These are phyloP conservation scores for Hoplias malabaricus DNA, from an alignment of 2,113 vertebrate species.

Conservation along the genomic window DNA sequence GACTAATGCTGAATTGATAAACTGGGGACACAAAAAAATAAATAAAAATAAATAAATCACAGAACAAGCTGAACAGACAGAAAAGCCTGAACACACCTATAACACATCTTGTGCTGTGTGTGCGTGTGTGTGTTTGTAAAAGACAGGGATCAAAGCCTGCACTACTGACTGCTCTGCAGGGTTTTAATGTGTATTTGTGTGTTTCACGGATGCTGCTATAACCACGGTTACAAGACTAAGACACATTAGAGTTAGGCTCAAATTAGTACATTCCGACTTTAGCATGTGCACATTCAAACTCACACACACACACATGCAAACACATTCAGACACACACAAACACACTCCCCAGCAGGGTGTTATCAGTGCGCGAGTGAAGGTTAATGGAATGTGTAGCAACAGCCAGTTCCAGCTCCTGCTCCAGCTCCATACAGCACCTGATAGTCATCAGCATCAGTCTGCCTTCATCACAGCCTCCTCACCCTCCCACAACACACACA, in stretches of 20 bases:
- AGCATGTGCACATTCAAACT: background rate
- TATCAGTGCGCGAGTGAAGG: conserved; percentile 2
- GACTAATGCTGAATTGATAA: background rate
- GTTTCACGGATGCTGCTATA: no score
- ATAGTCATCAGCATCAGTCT: background rate
- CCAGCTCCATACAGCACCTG: background rate
- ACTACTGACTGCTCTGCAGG: no score
- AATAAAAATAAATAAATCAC: no score
- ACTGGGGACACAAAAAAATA: background rate
- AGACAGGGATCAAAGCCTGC: no score
- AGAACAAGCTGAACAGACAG: background rate
- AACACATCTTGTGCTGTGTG: no score
- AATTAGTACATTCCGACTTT: background rate
- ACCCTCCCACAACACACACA: background rate
- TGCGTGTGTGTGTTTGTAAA: no score
- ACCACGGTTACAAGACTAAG: no score
- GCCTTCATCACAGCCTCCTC: conserved; percentile 12
- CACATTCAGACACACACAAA: conserved; percentile 1
- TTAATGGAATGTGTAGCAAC: conserved; percentile 3
- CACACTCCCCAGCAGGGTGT: background rate
- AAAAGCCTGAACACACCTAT: no score
- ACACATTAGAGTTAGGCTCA: no score
- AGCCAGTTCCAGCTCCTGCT: no score
- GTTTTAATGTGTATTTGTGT: no score
- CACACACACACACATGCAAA: background rate